Evolutionary conservation across 2,797 vertebrate genomes (phyloP).

Genomic region (Myotis vivesi): DNA sequence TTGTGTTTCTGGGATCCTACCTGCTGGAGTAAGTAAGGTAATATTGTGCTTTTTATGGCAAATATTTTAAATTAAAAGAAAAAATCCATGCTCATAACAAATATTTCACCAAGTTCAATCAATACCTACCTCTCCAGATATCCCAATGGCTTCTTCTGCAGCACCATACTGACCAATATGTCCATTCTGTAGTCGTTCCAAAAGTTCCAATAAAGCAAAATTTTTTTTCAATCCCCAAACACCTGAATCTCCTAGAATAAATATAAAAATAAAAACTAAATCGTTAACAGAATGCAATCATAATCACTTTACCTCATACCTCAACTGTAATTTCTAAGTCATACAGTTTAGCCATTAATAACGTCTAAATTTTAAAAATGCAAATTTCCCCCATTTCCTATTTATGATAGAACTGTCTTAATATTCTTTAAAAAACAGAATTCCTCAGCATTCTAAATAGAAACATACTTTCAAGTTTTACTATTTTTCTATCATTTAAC

Average conservation of each 20-base stretch:
- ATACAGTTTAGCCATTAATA: conserved; percentile 32
- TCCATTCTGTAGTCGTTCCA: conserved; percentile 97
- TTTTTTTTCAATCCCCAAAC: conserved; percentile 99
- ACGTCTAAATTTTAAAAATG: conserved; percentile 29
- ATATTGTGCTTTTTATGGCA: background rate
- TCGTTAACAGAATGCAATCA: conserved; percentile 25
- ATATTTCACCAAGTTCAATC: conserved; percentile 48
- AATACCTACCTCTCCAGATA: conserved; percentile 93
- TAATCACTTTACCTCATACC: conserved; percentile 3
- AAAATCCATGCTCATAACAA: background rate
- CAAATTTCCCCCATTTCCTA: background rate
- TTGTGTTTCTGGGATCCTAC: conserved; percentile 1
- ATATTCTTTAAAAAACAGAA: background rate
- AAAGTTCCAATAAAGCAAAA: conserved; percentile 96
- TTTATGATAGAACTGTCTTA: background rate
- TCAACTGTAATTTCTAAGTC: background rate
- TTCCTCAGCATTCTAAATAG: background rate
- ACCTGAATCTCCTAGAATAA: conserved; percentile 93
- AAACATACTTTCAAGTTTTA: conserved; percentile 40
- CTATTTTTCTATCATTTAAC: conserved; percentile 31
- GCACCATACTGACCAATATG: conserved; percentile 92
- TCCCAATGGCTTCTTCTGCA: conserved; percentile 90
- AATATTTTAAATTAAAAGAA: conserved; percentile 36
- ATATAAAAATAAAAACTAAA: conserved; percentile 66
- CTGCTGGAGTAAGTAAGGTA: background rate